A percentile compares a stretch with the other conserved stretches of the same genome.
Conservation (phyloP, 2,888 invertebrate genomes). For the Diadegma fenestrale region DNA sequence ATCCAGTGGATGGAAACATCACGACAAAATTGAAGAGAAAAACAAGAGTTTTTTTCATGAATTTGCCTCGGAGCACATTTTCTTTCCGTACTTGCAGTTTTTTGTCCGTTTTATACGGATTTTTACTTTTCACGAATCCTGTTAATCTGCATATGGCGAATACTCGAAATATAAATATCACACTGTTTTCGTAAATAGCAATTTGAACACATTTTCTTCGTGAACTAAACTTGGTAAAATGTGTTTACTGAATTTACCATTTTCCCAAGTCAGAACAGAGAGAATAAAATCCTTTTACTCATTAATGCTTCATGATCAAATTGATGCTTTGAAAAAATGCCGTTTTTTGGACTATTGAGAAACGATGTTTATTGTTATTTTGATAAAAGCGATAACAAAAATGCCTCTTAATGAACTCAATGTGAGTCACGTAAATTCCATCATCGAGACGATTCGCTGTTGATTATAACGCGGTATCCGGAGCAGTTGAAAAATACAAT, state of each 20-base stretch:
- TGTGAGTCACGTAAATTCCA: conserved; percentile 75
- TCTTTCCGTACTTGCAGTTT: conserved; percentile 50
- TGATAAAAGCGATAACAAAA: conserved; percentile 37
- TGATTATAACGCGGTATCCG: conserved; percentile 53
- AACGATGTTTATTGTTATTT: conserved; percentile 38
- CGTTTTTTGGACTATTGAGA: conserved; percentile 30
- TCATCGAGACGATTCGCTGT: conserved; percentile 38
- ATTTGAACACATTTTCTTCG: not conserved
- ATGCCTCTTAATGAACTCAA: conserved; percentile 72
- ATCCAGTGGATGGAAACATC: conserved; percentile 61
- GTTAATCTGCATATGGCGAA: conserved; percentile 5
- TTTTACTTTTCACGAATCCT: not conserved
- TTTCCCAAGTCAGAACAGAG: not conserved
- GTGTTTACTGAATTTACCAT: not conserved
- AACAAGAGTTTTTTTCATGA: conserved; percentile 29
- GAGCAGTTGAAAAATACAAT: conserved; percentile 39
- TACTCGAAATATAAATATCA: conserved; percentile 18
- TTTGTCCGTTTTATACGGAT: conserved; percentile 50
- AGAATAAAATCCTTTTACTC: no score
- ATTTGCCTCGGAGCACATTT: conserved; percentile 34
- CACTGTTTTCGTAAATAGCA: not conserved
- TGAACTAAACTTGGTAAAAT: not conserved
- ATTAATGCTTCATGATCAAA: not conserved
- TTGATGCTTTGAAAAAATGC: conserved; percentile 31
- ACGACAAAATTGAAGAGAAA: conserved; percentile 39